A percentile compares a stretch with the other conserved stretches of the same genome.
Evolutionary conservation across 2,888 invertebrate genomes (phyloP).

Genomic region (Julus scandinavius): DNA sequence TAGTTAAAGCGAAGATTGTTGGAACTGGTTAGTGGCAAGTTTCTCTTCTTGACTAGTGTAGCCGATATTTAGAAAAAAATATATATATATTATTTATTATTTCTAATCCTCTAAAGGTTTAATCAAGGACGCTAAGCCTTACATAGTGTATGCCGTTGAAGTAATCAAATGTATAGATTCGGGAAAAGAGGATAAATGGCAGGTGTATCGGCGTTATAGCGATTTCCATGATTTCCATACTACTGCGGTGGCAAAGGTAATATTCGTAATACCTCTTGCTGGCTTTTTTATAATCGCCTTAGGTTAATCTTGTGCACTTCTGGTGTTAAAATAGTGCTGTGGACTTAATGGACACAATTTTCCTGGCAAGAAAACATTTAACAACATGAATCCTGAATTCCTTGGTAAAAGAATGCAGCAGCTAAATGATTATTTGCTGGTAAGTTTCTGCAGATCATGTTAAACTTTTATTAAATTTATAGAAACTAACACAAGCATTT

Average conservation of each 20-base stretch:
- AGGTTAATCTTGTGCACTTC: background rate
- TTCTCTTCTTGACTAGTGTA: background rate
- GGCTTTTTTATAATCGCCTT: too few species aligned
- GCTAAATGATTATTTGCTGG: conserved; percentile 79
- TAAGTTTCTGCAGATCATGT: conserved; percentile 46
- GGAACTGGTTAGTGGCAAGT: conserved; percentile 42
- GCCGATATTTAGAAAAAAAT: too few species aligned
- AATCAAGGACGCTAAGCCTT: conserved; percentile 83
- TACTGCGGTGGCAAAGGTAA: conserved; percentile 74
- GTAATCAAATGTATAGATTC: conserved; percentile 74
- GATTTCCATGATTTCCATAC: conserved; percentile 92
- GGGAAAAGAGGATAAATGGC: conserved; percentile 83
- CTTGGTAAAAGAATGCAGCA: conserved; percentile 82
- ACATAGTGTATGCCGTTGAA: conserved; percentile 87
- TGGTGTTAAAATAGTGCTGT: conserved; percentile 68
- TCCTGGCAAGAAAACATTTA: conserved; percentile 93
- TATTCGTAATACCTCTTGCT: too few species aligned
- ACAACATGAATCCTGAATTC: conserved; percentile 83
- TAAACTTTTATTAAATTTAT: background rate
- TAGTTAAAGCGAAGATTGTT: conserved; percentile 51
- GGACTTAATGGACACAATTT: conserved; percentile 79
- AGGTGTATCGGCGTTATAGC: conserved; percentile 90
- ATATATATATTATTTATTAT: background rate
- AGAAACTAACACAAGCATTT: conserved; percentile 50
- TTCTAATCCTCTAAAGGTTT: conserved; percentile 69